Evolutionary conservation across 2,888 invertebrate species (phyloP).

Genomic region (Sphecodes monilicornis): DNA sequence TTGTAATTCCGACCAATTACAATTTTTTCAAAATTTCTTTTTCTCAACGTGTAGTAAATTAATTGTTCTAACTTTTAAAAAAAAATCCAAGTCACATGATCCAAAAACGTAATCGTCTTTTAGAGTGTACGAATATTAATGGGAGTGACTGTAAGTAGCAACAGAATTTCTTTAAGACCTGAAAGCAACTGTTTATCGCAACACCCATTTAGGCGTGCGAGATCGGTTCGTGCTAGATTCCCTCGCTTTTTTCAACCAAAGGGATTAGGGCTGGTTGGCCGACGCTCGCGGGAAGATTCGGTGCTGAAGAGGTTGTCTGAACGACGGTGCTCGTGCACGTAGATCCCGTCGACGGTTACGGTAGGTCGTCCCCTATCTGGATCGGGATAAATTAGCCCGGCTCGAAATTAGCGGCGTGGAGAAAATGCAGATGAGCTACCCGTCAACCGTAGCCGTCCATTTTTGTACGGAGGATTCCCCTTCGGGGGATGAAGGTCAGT

Average conservation of each 20-base stretch:
- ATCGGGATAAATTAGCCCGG: background rate
- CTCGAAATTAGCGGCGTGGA: background rate
- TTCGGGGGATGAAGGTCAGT: conserved; percentile 52
- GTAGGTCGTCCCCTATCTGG: background rate
- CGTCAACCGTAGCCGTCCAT: conserved; percentile 1
- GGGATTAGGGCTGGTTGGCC: background rate
- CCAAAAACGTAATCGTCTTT: no score
- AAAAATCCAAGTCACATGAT: no score
- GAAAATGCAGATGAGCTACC: background rate
- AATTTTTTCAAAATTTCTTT: no score
- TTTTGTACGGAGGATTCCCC: conserved; percentile 24
- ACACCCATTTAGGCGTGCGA: background rate
- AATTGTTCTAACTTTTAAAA: no score
- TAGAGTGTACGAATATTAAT: no score
- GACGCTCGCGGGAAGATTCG: background rate
- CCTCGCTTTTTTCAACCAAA: background rate
- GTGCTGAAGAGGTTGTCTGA: background rate
- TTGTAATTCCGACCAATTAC: no score
- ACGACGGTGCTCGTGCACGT: background rate
- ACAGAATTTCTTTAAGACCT: background rate
- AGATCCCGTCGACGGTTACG: background rate
- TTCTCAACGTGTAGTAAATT: no score
- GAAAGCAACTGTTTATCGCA: conserved; percentile 25
- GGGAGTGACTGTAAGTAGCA: no score
- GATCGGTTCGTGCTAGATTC: background rate